Evolutionary conservation across 2,797 vertebrate species (phyloP), one percentile per base, ranked within the genome.

Genomic region (Gobionotothen gibberifrons): DNA sequence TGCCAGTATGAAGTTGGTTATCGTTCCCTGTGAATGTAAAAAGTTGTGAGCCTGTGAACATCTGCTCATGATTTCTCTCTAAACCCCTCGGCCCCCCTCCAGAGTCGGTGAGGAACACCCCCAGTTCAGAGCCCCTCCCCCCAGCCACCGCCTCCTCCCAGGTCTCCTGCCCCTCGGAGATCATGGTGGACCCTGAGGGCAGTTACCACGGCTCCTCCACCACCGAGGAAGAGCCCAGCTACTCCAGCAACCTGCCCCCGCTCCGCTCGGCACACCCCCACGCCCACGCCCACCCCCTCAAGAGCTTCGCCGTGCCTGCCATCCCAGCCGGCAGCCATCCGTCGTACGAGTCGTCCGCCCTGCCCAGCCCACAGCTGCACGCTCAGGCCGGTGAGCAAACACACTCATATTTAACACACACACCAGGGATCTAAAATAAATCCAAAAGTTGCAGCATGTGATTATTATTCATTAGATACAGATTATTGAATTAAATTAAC

Each of bases 301-400:
- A 99, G 95, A 99, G 98, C 91, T 99, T 99, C 0, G 98, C 97
- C 0, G 97, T 98, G 79, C 97, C 97, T 0, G 96, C 96, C 0
- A 86, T 97, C 67, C 95, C 97, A 0, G 74, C 93, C 0, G 55
- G 88, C 0, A 88, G 81, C 52, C 90, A 95, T 19, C 79, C 96
- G n/a, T 26, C 90, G 1, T 99, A 96, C 0, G 98, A 99, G 48
- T 95, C 96, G 0, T 93, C 96, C 0, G 93, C 97, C 0, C 87
- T 98, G 91, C 97, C 98, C 75, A 98, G 96, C 91, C 97, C 96
- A 0, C 97, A 98, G 0, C 90, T 99, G 79, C 94, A 99, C 69
- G 92, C 96, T 43, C 97, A 99, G 92, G 95, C 96, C 83, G 97
- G 98, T 99, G 77, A 85, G 88, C 14, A 52, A 14, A 55, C 13